Base-by-base conservation (phyloP, 2,888 invertebrate species). In the Saturnia japonica region DNA sequence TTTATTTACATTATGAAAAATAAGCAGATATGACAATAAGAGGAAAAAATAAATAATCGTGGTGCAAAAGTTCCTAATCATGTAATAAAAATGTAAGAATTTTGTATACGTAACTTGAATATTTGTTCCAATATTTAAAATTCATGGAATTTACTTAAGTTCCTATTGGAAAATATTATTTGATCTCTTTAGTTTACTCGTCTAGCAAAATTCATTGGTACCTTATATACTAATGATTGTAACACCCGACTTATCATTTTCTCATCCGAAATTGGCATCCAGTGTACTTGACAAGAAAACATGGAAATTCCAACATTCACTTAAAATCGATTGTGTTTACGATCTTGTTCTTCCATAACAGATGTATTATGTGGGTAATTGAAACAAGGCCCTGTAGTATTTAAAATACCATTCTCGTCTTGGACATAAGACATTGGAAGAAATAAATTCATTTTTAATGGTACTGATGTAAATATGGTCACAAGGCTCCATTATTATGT, bases 351-450 rank as follows among this genome's bases (percentile, higher is more conserved):
- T 34, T 40, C 64, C 64, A 67, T 67, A 54, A 64, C 25, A 67
- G 40, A 64, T 40, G 54, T n/a, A n/a, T 45, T 25, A 67, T 42
- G 70, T 70, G 43, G 70, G 70, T 54, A 67, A n/a, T 54, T 42
- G 67, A 19, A 25, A 28, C 42, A 70, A 57, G 67, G 70, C 14
- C 34, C 42, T 69, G 45, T 64, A 45, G 47, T 25, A 67, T 54
- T 66, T 40, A 25, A 67, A 70, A 67, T 54, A 54, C 67, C 54
- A 67, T 70, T 19, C 42, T 67, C 43, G 67, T 19, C 42, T 67
- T 54, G 67, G 43, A 70, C 51, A 34, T 34, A 22, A 64, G 8
- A 57, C 54, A n/a, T 25, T 16, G 42, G 40, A 54, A 57, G 67
- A 67, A 67, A 67, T 66, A 40, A 51, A 70, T n/a, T 70, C 54